Evolutionary conservation across 2,888 invertebrate genomes (phyloP).

Genomic region (Euphydryas editha): DNA sequence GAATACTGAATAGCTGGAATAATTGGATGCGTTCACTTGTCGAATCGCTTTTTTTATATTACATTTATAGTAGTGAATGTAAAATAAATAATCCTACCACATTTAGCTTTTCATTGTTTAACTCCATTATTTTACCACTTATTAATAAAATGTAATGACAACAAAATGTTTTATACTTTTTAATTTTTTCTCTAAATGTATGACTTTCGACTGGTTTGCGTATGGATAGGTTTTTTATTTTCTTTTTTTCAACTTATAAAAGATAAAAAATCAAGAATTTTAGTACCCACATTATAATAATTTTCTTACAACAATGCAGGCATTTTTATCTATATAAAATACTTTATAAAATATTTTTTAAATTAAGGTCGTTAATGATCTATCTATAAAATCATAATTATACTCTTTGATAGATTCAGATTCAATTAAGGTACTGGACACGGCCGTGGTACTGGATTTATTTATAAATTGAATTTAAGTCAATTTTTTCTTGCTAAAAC

Average conservation of each 20-base stretch:
- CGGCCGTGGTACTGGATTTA: too few species aligned
- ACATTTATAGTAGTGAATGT: slow-evolving; percentile 16
- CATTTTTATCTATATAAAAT: too few species aligned
- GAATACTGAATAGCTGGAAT: slow-evolving; percentile 48
- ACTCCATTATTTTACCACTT: slow-evolving; percentile 29
- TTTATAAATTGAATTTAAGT: too few species aligned
- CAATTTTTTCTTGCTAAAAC: too few species aligned
- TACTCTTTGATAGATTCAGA: too few species aligned
- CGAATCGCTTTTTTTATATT: slow-evolving; percentile 9
- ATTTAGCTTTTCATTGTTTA: slow-evolving; percentile 14
- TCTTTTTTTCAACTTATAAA: not conserved
- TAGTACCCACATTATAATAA: too few species aligned
- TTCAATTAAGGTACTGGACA: too few species aligned
- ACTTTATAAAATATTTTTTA: too few species aligned
- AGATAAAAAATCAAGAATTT: too few species aligned
- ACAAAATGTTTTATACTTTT: slow-evolving; percentile 27
- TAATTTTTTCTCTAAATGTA: slow-evolving; percentile 19
- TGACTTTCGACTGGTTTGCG: slow-evolving; percentile 12
- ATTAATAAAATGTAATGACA: slow-evolving; percentile 9
- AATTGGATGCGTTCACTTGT: slow-evolving; percentile 35
- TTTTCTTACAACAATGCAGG: too few species aligned
- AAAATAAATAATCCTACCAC: slow-evolving; percentile 31
- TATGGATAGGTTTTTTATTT: not conserved
- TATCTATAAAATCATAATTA: too few species aligned
- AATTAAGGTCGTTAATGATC: too few species aligned